A percentile compares a stretch with the other conserved stretches of the same genome.
These are phyloP conservation scores for Neelides sp. DNA, from an alignment of 1,140 invertebrate genomes.

Conservation along the genomic window DNA sequence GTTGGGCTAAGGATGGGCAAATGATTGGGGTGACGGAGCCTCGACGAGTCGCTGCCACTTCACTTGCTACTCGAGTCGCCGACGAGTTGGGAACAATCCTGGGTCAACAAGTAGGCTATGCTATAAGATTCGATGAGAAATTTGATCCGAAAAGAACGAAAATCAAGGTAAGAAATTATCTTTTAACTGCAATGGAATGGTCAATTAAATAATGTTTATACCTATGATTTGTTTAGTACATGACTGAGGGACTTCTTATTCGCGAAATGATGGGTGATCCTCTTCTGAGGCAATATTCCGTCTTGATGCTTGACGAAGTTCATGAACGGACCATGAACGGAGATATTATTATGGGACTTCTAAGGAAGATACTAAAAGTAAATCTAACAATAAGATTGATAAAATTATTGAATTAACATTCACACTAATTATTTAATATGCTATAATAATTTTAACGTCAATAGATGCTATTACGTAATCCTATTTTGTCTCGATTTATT, in stretches of 20 bases:
- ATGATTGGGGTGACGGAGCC: slow-evolving; percentile 83
- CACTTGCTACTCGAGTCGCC: slow-evolving; percentile 76
- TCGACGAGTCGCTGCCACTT: slow-evolving; percentile 74
- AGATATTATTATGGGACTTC: slow-evolving; percentile 82
- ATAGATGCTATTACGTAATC: too few relatives aligned
- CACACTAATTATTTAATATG: neutral
- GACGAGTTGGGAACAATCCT: slow-evolving; percentile 69
- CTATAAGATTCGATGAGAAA: slow-evolving; percentile 79
- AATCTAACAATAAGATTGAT: slow-evolving; percentile 18
- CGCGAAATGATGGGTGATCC: slow-evolving; percentile 92
- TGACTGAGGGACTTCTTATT: slow-evolving; percentile 91
- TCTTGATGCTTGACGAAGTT: slow-evolving; percentile 90
- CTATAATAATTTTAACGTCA: neutral
- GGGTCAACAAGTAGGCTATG: slow-evolving; percentile 79
- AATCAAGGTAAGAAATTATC: slow-evolving; percentile 56
- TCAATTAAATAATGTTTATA: neutral
- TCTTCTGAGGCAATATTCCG: slow-evolving; percentile 71
- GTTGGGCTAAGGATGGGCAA: slow-evolving; percentile 60
- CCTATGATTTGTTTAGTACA: slow-evolving; percentile 53
- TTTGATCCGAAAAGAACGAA: slow-evolving; percentile 52
- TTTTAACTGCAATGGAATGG: neutral
- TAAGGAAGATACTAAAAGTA: slow-evolving; percentile 81
- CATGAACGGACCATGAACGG: slow-evolving; percentile 87
- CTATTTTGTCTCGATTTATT: too few relatives aligned
- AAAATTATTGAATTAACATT: slow-evolving; percentile 8